Conservation (phyloP, 2,113 vertebrate species). For the Malurus cyaneus region DNA sequence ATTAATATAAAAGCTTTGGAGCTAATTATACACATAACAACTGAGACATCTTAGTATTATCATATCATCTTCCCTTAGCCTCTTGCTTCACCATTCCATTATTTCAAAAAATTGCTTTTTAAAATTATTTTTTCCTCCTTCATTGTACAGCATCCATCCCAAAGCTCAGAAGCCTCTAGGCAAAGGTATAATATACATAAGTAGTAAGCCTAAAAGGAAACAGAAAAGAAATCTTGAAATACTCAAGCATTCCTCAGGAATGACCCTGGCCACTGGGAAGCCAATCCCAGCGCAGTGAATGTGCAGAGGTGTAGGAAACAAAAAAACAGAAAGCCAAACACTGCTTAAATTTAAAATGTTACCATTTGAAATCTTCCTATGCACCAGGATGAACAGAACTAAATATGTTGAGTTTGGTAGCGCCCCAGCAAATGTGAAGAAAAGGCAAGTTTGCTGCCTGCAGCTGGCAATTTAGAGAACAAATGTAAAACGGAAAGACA, state of each 20-base stretch:
- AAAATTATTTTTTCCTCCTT: not conserved
- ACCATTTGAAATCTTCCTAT: not conserved
- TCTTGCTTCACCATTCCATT: not conserved
- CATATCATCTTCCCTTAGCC: not conserved
- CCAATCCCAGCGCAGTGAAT: not conserved
- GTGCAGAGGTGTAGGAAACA: not conserved
- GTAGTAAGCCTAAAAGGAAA: not conserved
- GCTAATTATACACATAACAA: not conserved
- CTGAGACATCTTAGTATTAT: not conserved
- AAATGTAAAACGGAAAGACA: not conserved
- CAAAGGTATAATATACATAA: not conserved
- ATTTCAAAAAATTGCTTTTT: not conserved
- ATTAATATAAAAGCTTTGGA: conserved; percentile 25
- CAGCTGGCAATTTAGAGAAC: not conserved
- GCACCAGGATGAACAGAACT: not conserved
- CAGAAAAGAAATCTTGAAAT: not conserved
- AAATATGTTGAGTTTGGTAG: not conserved
- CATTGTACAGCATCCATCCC: not conserved
- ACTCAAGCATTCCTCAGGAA: not conserved
- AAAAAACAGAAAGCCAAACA: not conserved
- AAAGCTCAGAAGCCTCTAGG: not conserved
- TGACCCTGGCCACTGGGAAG: not conserved
- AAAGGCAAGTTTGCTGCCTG: not conserved
- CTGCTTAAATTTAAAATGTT: not conserved
- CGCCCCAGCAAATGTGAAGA: not conserved